Evolutionary conservation across 2,113 vertebrate genomes (phyloP).

Genomic region (Procavia capensis): DNA sequence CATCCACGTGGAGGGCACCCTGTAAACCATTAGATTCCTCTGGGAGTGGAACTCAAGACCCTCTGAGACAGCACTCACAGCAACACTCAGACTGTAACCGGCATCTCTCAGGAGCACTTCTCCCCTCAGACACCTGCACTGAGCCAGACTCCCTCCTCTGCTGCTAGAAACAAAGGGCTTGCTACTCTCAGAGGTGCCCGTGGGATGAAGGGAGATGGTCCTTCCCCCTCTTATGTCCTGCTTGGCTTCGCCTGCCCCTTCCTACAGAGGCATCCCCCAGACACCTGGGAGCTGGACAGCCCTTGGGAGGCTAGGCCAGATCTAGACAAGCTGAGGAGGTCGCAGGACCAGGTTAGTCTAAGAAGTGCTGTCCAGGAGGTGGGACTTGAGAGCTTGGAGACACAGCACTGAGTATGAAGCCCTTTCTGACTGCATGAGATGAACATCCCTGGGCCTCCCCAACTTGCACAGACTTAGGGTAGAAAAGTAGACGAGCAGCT

Average conservation of each 20-base stretch:
- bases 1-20: not conserved
- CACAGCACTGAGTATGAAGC: not conserved
- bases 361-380: not conserved
- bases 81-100: accelerated
- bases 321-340: not conserved
- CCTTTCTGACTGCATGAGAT: accelerated
- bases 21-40: not conserved
- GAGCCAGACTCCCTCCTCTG: not conserved
- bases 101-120: not conserved
- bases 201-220: accelerated
- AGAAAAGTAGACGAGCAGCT: not conserved
- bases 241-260: not conserved
- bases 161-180: too few species aligned
- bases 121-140: accelerated
- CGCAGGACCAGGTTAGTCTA: not conserved
- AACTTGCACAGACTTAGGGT: accelerated
- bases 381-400: not conserved
- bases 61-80: not conserved
- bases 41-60: not conserved
- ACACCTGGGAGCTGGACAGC: not conserved
- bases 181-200: not conserved
- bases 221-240: accelerated
- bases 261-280: not conserved
- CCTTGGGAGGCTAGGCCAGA: not conserved
- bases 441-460: not conserved